These are phyloP conservation scores for Nomada goodeniana DNA, from an alignment of 2,888 invertebrate genomes.

Conservation along the genomic window DNA sequence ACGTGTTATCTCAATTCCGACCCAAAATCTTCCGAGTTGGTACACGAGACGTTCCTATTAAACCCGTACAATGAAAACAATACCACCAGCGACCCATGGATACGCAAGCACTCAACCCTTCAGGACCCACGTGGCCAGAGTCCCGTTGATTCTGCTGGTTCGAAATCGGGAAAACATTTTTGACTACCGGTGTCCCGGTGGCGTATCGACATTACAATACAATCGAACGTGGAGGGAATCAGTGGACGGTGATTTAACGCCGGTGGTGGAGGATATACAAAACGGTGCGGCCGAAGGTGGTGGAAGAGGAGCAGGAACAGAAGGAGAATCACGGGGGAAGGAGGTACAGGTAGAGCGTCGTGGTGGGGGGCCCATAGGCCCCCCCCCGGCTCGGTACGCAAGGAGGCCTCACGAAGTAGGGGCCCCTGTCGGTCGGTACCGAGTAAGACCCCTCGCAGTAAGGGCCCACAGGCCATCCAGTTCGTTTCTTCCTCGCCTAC, in stretches of 20 bases:
- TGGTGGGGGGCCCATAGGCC: conserved; percentile 63
- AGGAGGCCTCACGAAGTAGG: conserved; percentile 74
- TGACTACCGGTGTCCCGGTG: background rate
- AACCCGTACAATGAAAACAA: too few species aligned
- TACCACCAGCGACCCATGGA: too few species aligned
- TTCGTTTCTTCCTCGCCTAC: conserved; percentile 82
- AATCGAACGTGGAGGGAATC: conserved; percentile 23
- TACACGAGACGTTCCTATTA: too few species aligned
- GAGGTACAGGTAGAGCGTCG: conserved; percentile 46
- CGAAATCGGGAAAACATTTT: background rate
- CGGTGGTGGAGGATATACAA: conserved; percentile 9
- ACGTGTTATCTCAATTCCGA: too few species aligned
- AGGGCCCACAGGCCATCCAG: conserved; percentile 84
- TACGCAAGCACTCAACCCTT: background rate
- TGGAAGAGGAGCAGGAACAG: conserved; percentile 62
- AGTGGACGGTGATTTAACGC: conserved; percentile 32
- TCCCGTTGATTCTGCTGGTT: background rate
- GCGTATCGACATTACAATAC: conserved; percentile 1
- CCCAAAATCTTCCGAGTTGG: too few species aligned
- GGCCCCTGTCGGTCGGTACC: conserved; percentile 72
- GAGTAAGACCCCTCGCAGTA: conserved; percentile 82
- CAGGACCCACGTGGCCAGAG: background rate
- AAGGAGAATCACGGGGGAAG: conserved; percentile 49
- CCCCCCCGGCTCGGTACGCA: conserved; percentile 60
- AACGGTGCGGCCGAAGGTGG: conserved; percentile 29